A percentile compares a stretch with the other conserved stretches of the same genome.
Evolutionary conservation across 2,113 vertebrate genomes (phyloP).

Genomic region (Rhinichthys klamathensis): DNA sequence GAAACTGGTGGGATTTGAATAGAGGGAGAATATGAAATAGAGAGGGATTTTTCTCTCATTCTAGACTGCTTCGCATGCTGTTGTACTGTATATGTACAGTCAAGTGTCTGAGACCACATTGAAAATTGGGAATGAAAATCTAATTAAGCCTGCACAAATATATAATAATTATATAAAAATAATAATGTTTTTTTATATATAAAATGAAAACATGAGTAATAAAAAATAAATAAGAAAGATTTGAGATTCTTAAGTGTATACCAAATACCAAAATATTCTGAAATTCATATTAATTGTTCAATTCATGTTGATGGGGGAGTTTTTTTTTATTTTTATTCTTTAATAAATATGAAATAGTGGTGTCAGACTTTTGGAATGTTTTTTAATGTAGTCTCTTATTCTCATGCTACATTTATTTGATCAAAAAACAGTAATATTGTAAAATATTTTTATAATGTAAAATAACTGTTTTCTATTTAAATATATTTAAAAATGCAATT

Average conservation of each 20-base stretch:
- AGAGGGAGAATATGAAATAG: not conserved
- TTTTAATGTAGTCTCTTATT: no score
- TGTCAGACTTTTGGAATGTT: not conserved
- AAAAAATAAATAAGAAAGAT: no score
- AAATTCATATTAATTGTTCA: not conserved
- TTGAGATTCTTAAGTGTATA: not conserved
- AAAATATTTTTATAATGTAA: not conserved
- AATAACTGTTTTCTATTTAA: not conserved
- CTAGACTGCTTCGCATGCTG: not conserved
- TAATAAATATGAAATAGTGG: not conserved
- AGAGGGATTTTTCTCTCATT: not conserved
- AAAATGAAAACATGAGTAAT: not conserved
- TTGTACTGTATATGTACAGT: not conserved
- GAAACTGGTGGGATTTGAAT: constrained; percentile 28
- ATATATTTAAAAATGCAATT: not conserved
- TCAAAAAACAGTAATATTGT: not conserved
- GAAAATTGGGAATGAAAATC: not conserved
- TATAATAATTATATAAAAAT: not conserved
- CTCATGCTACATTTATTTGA: not conserved
- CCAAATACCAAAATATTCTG: not conserved
- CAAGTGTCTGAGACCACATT: not conserved
- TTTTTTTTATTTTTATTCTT: not conserved
- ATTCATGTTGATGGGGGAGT: not conserved
- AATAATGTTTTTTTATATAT: not conserved
- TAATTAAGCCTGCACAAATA: not conserved